These are phyloP conservation scores for Anagyrus pseudococci DNA, from an alignment of 2,888 invertebrate species.

Conservation along the genomic window DNA sequence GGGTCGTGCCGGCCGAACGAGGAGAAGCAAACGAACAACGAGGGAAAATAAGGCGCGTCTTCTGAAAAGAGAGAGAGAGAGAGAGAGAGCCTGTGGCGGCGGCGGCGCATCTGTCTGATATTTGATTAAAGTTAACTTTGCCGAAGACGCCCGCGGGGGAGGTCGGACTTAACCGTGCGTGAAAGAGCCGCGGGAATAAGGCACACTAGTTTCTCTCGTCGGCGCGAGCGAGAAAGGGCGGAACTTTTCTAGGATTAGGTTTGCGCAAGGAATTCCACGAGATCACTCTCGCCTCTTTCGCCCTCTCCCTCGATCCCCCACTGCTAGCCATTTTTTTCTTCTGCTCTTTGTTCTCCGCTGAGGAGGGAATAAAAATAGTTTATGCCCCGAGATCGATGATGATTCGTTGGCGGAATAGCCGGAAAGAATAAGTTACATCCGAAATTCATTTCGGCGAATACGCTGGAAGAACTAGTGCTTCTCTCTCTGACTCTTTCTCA, in stretches of 20 bases:
- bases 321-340: neutral
- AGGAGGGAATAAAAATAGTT: constrained; percentile 2
- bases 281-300: too few species aligned
- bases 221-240: neutral
- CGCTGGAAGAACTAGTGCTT: neutral
- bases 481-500: constrained; percentile 4
- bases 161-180: constrained; percentile 26
- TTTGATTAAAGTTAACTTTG: constrained; percentile 54
- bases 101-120: constrained; percentile 46
- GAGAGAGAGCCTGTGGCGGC: neutral
- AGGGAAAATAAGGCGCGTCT: constrained; percentile 27
- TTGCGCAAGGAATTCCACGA: constrained; percentile 16
- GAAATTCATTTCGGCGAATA: constrained; percentile 24
- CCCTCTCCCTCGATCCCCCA: too few species aligned
- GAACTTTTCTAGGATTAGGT: constrained; percentile 20
- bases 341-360: neutral
- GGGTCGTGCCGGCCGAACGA: constrained; percentile 5
- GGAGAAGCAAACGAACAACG: constrained; percentile 27
- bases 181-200: constrained; percentile 11
- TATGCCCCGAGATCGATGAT: neutral
- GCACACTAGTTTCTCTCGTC: neutral
- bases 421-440: constrained; percentile 11
- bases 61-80: constrained; percentile 1
- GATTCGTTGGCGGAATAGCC: neutral
- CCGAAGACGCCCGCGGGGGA: constrained; percentile 12